These are phyloP conservation scores for Falcunculus frontatus DNA, from an alignment of 2,113 vertebrate species.

Conservation along the genomic window DNA sequence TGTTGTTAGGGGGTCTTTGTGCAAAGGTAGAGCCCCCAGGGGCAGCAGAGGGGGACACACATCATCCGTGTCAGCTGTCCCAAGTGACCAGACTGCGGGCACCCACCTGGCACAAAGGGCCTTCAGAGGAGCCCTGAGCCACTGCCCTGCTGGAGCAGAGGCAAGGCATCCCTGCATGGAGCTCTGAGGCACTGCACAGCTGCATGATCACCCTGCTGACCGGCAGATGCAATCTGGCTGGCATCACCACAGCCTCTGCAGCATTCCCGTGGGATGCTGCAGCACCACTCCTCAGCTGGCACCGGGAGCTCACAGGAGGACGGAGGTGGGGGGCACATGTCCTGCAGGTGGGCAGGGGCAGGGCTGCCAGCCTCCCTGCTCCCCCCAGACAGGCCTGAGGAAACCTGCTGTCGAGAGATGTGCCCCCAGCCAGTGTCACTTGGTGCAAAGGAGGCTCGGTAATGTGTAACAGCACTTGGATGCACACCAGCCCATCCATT, in stretches of 20 bases:
- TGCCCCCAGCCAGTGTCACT: rapidly evolving
- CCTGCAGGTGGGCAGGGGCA: not conserved
- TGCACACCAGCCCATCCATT: not conserved
- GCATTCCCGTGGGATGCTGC: not conserved
- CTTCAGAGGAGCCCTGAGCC: not conserved
- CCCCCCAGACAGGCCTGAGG: not conserved
- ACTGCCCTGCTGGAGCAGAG: not conserved
- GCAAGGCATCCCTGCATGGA: not conserved
- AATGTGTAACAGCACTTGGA: not conserved
- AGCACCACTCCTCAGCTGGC: not conserved
- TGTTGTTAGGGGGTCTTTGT: not conserved
- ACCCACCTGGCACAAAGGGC: not conserved
- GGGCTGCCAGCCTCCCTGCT: not conserved
- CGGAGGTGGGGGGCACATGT: not conserved
- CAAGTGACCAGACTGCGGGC: not conserved
- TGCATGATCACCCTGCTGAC: rapidly evolving
- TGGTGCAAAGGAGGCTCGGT: not conserved
- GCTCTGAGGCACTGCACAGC: not conserved
- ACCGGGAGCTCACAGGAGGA: not conserved
- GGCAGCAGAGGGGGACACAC: not conserved
- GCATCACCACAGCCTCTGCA: not conserved
- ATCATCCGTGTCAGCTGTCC: not conserved
- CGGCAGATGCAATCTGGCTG: not conserved
- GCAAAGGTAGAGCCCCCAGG: rapidly evolving
- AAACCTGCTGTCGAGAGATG: not conserved